A percentile compares a stretch with the other conserved stretches of the same genome.
These are phyloP conservation scores for Aphelenchoides besseyi DNA, from an alignment of 1,140 invertebrate species.

Conservation along the genomic window DNA sequence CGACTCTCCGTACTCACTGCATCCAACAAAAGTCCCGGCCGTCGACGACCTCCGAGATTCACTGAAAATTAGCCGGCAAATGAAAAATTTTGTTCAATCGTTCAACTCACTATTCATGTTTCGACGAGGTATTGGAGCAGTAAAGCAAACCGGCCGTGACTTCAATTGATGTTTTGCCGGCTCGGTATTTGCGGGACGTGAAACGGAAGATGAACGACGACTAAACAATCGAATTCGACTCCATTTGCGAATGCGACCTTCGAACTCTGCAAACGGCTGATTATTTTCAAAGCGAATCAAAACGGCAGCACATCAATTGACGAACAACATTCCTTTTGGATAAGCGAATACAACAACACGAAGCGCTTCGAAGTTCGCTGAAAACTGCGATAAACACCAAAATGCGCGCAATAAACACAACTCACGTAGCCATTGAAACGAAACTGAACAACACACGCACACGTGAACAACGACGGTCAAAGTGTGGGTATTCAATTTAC, in stretches of 20 bases:
- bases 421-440: neutral
- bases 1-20: conserved; percentile 9
- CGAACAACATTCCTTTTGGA: neutral
- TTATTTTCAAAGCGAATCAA: too few relatives aligned
- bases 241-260: conserved; percentile 34
- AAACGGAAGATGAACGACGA: neutral
- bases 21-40: conserved; percentile 28
- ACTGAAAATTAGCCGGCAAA: conserved; percentile 14
- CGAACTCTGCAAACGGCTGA: conserved; percentile 34
- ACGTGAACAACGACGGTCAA: too few relatives aligned
- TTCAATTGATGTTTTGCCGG: neutral
- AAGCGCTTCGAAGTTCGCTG: neutral
- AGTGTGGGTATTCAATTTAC: too few relatives aligned
- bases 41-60: conserved; percentile 14
- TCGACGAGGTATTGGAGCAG: conserved; percentile 37
- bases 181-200: conserved; percentile 7
- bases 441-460: too few relatives aligned
- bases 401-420: neutral
- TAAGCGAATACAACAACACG: conserved; percentile 16
- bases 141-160: conserved; percentile 22
- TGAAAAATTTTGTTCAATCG: neutral
- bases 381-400: neutral
- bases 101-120: conserved; percentile 29
- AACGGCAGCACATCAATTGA: neutral
- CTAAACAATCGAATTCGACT: conserved; percentile 6